Evolutionary conservation across 1,140 invertebrate species (phyloP).

Genomic region (Drosophila asahinai): DNA sequence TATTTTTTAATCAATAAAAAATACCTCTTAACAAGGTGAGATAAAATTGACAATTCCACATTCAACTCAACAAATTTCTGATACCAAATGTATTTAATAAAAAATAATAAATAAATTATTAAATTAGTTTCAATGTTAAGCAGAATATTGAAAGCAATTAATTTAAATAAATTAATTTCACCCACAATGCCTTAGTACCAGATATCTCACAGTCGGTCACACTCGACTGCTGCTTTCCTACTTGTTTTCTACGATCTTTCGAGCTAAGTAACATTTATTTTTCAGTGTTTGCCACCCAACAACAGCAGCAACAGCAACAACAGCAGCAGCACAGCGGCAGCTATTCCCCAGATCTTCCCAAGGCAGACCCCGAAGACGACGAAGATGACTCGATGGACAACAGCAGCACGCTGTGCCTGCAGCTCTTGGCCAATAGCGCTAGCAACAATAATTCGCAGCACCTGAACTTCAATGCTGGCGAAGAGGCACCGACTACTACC

Average conservation of each 20-base stretch:
- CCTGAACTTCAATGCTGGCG: conserved; percentile 73
- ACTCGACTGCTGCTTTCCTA: too few species aligned
- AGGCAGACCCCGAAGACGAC: conserved; percentile 86
- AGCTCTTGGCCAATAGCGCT: conserved; percentile 72
- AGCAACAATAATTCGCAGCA: conserved; percentile 81
- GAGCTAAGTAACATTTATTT: background rate
- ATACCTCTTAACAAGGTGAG: too few species aligned
- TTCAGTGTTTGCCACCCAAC: conserved; percentile 74
- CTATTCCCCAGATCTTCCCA: conserved; percentile 72
- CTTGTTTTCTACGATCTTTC: background rate
- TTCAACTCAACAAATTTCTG: too few species aligned
- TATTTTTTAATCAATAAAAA: too few species aligned
- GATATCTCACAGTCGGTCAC: too few species aligned
- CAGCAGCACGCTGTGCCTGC: conserved; percentile 85
- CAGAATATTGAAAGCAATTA: too few species aligned
- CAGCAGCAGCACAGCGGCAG: conserved; percentile 56
- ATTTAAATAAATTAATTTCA: too few species aligned
- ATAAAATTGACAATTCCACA: too few species aligned
- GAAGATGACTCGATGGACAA: conserved; percentile 87
- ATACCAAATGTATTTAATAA: too few species aligned
- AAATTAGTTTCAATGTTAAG: too few species aligned
- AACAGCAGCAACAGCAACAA: conserved; percentile 65
- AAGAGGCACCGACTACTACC: conserved; percentile 28
- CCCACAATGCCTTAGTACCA: too few species aligned
- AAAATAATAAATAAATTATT: too few species aligned